Evolutionary conservation across 2,113 vertebrate species (phyloP).

Genomic region (Ceyx melanurus): DNA sequence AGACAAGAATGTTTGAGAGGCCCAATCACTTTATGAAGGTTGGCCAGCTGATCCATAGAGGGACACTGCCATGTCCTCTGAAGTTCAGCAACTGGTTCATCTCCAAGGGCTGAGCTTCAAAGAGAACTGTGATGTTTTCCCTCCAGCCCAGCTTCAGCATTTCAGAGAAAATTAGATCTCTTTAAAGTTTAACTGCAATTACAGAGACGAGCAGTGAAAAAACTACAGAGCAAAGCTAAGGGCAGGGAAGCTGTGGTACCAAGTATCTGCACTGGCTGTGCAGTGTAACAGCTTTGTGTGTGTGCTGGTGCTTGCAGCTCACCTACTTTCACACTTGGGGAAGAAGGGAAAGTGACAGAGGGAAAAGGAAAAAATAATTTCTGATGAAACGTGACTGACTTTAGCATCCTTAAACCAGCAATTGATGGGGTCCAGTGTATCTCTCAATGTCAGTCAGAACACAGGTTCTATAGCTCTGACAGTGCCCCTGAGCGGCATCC

Average conservation of each 20-base stretch:
- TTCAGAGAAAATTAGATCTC: slow-evolving; percentile 20
- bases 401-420: not conserved
- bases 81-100: slow-evolving; percentile 6
- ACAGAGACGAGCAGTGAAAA: slow-evolving; percentile 21
- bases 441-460: not conserved
- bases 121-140: slow-evolving; percentile 37
- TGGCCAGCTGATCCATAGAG: not conserved
- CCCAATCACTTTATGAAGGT: not conserved
- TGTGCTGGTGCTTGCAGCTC: not conserved
- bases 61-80: not conserved
- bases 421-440: not conserved
- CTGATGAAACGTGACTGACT: not conserved
- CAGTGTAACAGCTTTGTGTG: not conserved
- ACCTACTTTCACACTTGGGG: not conserved
- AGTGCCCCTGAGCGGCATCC: not conserved
- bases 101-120: slow-evolving; percentile 27
- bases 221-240: slow-evolving; percentile 34
- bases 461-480: not conserved
- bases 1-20: not conserved
- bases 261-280: not conserved
- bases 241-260: not conserved
- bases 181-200: slow-evolving; percentile 53
- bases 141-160: slow-evolving; percentile 17
- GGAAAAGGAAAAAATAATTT: not conserved
- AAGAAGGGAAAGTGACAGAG: not conserved